phyloP scores from a whole-genome alignment of 2,113 vertebrate genomes.

The Hymenochirus boettgeri region DNA sequence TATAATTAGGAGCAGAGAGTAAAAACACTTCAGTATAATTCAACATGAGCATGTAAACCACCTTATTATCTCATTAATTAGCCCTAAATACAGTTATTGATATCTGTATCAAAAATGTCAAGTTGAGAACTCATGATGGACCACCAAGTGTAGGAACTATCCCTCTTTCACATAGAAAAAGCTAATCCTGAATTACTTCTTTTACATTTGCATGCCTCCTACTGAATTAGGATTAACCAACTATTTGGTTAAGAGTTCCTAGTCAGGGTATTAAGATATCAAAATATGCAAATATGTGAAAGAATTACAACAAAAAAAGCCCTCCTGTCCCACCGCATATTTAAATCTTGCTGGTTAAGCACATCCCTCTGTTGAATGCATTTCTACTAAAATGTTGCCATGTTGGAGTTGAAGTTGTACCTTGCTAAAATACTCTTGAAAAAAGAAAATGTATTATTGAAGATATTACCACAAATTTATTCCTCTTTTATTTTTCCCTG shows the following conservation, averaged over 20 bases:
- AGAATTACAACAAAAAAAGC: slow-evolving; percentile 43
- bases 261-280: slow-evolving; percentile 41
- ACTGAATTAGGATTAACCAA: slow-evolving; percentile 33
- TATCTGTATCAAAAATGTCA: too few species aligned
- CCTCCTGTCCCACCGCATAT: slow-evolving; percentile 39
- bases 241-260: slow-evolving; percentile 32
- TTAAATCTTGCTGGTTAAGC: slow-evolving; percentile 42
- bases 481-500: slow-evolving; percentile 54
- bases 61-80: too few species aligned
- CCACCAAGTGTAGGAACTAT: slow-evolving; percentile 11
- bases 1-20: too few species aligned
- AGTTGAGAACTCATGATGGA: too few species aligned
- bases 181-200: slow-evolving; percentile 29
- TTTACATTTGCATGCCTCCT: slow-evolving; percentile 41
- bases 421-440: slow-evolving; percentile 53
- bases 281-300: slow-evolving; percentile 44
- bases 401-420: slow-evolving; percentile 46
- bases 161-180: not conserved
- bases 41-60: too few species aligned
- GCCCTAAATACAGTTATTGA: too few species aligned
- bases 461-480: slow-evolving; percentile 59
- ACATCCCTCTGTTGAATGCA: slow-evolving; percentile 12
- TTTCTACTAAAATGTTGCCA: slow-evolving; percentile 49
- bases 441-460: slow-evolving; percentile 58
- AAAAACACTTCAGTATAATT: too few species aligned